A percentile compares a stretch with the other conserved stretches of the same genome.
phyloP scores from a whole-genome alignment of 2,888 invertebrate species.

The Phyto melanocephala region DNA sequence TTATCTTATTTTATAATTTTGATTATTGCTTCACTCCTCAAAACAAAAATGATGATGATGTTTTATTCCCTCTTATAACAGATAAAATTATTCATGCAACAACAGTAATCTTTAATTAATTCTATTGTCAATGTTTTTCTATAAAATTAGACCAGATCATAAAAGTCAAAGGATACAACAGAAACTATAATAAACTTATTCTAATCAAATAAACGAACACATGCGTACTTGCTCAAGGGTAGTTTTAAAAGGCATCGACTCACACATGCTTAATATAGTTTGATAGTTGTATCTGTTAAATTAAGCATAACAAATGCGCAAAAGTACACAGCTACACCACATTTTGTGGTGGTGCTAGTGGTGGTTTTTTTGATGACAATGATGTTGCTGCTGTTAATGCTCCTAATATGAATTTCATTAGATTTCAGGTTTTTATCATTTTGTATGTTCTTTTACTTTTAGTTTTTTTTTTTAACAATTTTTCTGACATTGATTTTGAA shows the following conservation, averaged over 20 bases:
- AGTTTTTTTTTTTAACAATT: neutral
- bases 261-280: neutral
- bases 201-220: slow-evolving; percentile 2
- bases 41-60: neutral
- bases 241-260: neutral
- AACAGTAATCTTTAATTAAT: slow-evolving; percentile 47
- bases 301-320: slow-evolving; percentile 52
- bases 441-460: neutral
- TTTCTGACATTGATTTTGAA: neutral
- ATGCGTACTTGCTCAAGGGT: slow-evolving; percentile 35
- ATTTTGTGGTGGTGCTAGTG: neutral
- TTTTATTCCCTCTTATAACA: neutral
- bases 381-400: slow-evolving; percentile 13
- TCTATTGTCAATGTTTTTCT: slow-evolving; percentile 50
- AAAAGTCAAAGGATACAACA: slow-evolving; percentile 40
- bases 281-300: slow-evolving; percentile 33
- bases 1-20: too few species aligned
- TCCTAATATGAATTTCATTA: slow-evolving; percentile 57
- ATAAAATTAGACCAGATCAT: slow-evolving; percentile 32
- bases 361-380: neutral
- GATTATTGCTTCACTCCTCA: neutral
- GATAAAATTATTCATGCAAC: slow-evolving; percentile 16
- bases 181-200: neutral
- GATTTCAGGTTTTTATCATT: slow-evolving; percentile 31
- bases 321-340: neutral